A percentile compares a stretch with the other conserved stretches of the same genome.
Conservation (phyloP, 2,797 vertebrate genomes). For the Poecilia gillii region DNA sequence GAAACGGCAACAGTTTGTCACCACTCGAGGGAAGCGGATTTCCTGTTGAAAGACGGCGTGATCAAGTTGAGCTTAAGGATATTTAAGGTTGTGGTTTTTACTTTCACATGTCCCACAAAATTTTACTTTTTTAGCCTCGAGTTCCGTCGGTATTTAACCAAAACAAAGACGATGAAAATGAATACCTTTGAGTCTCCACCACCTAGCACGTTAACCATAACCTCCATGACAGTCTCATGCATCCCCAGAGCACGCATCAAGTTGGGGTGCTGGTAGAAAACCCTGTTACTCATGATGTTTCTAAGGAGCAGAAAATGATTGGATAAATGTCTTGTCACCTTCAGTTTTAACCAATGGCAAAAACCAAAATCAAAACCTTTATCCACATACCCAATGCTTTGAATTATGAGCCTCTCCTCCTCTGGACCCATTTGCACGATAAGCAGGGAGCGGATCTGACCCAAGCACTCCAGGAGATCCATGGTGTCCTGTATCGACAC, state of each 20-base stretch:
- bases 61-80: not conserved
- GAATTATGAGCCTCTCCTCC: conserved; percentile 97
- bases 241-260: conserved; percentile 95
- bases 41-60: conserved; percentile 77
- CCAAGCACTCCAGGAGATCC: conserved; percentile 91
- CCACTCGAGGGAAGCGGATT: conserved; percentile 95
- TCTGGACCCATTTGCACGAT: conserved; percentile 98
- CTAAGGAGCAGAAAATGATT: conserved; percentile 65
- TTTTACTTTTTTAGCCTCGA: not conserved
- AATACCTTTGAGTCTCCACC: conserved; percentile 93
- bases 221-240: conserved; percentile 98
- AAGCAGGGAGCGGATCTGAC: conserved; percentile 94
- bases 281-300: conserved; percentile 96
- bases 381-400: conserved; percentile 91
- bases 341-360: not conserved
- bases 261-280: conserved; percentile 97
- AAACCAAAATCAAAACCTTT: not conserved
- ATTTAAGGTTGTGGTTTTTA: not conserved
- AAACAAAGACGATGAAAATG: not conserved
- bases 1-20: conserved; percentile 96
- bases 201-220: conserved; percentile 95
- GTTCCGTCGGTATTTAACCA: not conserved
- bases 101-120: not conserved
- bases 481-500: conserved; percentile 91
- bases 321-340: not conserved